Conservation (phyloP, 2,797 vertebrate genomes). For the Sylvilagus floridanus region DNA sequence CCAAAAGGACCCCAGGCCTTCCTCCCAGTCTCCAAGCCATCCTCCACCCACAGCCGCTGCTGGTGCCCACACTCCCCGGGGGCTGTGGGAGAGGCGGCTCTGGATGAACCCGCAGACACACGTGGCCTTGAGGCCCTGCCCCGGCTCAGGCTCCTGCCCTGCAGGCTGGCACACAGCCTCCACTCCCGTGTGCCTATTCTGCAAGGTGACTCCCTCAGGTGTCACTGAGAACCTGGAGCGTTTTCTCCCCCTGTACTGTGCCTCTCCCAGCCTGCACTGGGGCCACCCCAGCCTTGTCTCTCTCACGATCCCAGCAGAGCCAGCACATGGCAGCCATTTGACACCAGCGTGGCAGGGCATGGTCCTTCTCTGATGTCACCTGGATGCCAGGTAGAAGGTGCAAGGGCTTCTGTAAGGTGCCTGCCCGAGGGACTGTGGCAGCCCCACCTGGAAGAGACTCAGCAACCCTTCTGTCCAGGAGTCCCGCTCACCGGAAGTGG, state of each 20-base stretch:
- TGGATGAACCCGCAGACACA: not conserved
- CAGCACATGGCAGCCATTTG: not conserved
- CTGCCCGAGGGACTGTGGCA: not conserved
- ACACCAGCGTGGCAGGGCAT: not conserved
- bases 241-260: not conserved
- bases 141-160: too few species aligned
- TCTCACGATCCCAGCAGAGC: not conserved
- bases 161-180: not conserved
- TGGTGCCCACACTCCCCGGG: not conserved
- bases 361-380: not conserved
- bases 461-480: not conserved
- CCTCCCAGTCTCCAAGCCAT: not conserved
- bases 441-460: not conserved
- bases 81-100: not conserved
- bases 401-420: not conserved
- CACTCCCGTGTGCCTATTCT: not conserved
- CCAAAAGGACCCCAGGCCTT: too few species aligned
- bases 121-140: too few species aligned
- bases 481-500: conserved; percentile 92
- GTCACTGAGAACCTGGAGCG: accelerated
- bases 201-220: not conserved
- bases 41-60: not conserved
- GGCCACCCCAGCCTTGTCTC: accelerated
- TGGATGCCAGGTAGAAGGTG: not conserved
- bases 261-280: not conserved